These are phyloP conservation scores for Ceryle rudis DNA, from an alignment of 2,797 vertebrate genomes.

Conservation along the genomic window DNA sequence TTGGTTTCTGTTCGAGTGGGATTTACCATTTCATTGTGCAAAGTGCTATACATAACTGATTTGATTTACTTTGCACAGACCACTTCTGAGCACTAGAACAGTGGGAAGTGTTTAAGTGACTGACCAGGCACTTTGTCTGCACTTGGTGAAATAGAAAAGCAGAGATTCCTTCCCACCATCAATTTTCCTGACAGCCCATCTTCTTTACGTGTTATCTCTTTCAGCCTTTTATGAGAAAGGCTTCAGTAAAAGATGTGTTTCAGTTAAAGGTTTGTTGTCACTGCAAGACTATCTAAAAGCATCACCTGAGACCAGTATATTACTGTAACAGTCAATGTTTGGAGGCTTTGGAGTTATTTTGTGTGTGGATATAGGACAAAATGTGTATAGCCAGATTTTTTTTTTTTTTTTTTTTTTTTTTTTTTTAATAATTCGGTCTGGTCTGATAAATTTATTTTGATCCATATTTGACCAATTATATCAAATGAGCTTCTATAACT, in stretches of 20 bases:
- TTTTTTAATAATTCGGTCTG: neutral
- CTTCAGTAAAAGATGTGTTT: constrained; percentile 58
- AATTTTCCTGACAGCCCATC: constrained; percentile 70
- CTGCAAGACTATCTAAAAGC: constrained; percentile 25
- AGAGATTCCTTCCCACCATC: constrained; percentile 34
- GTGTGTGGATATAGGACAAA: neutral
- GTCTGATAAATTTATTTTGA: neutral
- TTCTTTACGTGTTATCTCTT: constrained; percentile 63
- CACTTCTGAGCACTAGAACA: neutral
- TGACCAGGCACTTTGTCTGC: constrained; percentile 18
- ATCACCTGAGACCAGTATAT: constrained; percentile 1
- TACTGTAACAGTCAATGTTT: neutral
- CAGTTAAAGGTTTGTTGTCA: constrained; percentile 61
- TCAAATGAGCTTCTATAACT: neutral
- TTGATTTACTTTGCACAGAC: constrained; percentile 29
- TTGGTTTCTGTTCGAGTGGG: neutral
- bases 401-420: neutral
- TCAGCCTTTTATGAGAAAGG: constrained; percentile 64
- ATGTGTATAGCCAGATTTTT: neutral
- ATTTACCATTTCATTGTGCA: neutral
- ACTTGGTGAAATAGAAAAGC: constrained; percentile 23
- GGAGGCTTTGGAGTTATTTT: neutral
- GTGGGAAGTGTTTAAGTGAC: constrained; percentile 39
- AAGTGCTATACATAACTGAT: neutral
- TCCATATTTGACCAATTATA: neutral